Evolutionary conservation across 2,888 invertebrate genomes (phyloP).

Genomic region (Folsomia candida): DNA sequence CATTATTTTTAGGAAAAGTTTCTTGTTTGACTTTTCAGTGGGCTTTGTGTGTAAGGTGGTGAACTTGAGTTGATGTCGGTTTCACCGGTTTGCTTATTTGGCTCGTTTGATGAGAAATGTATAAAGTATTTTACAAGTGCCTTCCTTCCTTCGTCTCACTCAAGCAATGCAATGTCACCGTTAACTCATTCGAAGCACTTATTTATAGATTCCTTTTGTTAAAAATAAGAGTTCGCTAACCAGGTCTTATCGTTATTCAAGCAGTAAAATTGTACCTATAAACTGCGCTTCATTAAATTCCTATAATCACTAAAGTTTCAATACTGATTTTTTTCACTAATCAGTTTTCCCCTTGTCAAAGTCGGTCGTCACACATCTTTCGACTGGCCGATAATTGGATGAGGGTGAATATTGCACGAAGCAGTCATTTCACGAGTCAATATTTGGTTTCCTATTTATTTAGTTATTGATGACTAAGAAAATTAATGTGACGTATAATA

Average conservation of each 20-base stretch:
- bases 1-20: background rate
- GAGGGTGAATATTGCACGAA: background rate
- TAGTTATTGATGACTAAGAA: no score
- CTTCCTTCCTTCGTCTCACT: background rate
- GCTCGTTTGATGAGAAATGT: background rate
- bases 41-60: background rate
- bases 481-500: no score
- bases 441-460: no score
- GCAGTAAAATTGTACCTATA: background rate
- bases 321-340: background rate
- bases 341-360: background rate
- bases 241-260: background rate
- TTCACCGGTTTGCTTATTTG: background rate
- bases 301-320: background rate
- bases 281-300: background rate
- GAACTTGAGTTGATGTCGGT: background rate
- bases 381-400: background rate
- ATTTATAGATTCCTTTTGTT: background rate
- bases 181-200: background rate
- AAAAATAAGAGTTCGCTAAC: conserved; percentile 5
- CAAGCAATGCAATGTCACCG: background rate
- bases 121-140: background rate
- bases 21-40: no score
- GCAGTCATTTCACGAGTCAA: no score
- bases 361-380: background rate